phyloP scores from a whole-genome alignment of 2,888 invertebrate genomes.

The Pandemis heparana region DNA sequence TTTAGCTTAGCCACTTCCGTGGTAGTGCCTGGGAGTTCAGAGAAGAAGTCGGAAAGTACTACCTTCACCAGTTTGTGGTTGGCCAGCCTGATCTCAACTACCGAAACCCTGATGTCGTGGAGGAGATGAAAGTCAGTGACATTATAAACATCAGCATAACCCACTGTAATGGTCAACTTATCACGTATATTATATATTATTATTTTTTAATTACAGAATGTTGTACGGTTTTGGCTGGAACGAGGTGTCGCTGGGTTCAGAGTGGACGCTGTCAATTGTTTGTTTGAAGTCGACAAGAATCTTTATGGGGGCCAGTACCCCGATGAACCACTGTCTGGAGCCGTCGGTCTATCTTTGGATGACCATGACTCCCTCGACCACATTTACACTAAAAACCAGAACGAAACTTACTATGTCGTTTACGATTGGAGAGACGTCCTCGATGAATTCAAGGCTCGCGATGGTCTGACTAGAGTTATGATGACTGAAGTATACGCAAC shows the following conservation, averaged over 20 bases:
- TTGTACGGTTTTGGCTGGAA: conserved; percentile 92
- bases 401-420: conserved; percentile 87
- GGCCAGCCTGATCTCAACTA: conserved; percentile 92
- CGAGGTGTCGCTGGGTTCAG: conserved; percentile 95
- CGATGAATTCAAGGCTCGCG: conserved; percentile 83
- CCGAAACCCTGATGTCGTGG: conserved; percentile 87
- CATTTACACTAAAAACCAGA: conserved; percentile 87
- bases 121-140: conserved; percentile 80
- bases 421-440: conserved; percentile 88
- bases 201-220: conserved; percentile 68
- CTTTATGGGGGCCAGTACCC: conserved; percentile 73
- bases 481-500: conserved; percentile 92
- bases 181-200: not conserved
- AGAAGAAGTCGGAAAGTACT: conserved; percentile 87
- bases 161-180: not conserved
- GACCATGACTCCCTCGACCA: conserved; percentile 86
- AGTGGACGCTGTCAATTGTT: conserved; percentile 90
- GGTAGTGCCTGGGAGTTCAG: conserved; percentile 91
- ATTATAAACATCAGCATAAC: not conserved
- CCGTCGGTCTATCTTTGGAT: conserved; percentile 70
- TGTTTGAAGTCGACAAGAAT: conserved; percentile 86
- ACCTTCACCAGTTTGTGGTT: conserved; percentile 89
- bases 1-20: conserved; percentile 84
- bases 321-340: conserved; percentile 85
- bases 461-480: conserved; percentile 86